Percentiles rank a stretch among this genome's conserved stretches.
phyloP scores from a whole-genome alignment of 2,113 vertebrate genomes.

The Platichthys flesus region DNA sequence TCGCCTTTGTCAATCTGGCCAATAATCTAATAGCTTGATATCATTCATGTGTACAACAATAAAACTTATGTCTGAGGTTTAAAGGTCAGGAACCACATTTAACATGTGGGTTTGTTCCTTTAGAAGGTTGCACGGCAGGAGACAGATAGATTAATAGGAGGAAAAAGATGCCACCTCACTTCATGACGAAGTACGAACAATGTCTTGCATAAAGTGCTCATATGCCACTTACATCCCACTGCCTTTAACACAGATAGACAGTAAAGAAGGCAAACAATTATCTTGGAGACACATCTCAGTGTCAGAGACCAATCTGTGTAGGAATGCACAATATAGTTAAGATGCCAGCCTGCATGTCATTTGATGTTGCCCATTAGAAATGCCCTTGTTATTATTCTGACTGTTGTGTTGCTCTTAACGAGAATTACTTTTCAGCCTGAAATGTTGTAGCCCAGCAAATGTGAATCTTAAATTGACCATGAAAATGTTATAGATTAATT shows the following conservation, averaged over 20 bases:
- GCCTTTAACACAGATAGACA: neutral
- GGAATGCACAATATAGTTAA: too few species aligned
- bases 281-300: too few species aligned
- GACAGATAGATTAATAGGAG: constrained; percentile 11
- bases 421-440: constrained; percentile 46
- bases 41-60: neutral
- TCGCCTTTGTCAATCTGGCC: neutral
- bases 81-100: neutral
- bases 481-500: constrained; percentile 47
- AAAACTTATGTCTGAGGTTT: neutral
- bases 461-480: constrained; percentile 49
- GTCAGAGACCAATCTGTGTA: too few species aligned
- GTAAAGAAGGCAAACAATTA: neutral
- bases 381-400: constrained; percentile 26
- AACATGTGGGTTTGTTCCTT: too few species aligned
- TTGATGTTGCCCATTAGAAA: constrained; percentile 32
- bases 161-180: neutral
- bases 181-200: neutral
- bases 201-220: neutral
- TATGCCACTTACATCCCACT: neutral
- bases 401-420: constrained; percentile 35
- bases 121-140: constrained; percentile 4
- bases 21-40: neutral
- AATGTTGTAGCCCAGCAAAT: constrained; percentile 55
- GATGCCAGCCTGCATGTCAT: constrained; percentile 38